phyloP scores from a whole-genome alignment of 2,797 vertebrate genomes.

The Leucoraja ocellata region DNA sequence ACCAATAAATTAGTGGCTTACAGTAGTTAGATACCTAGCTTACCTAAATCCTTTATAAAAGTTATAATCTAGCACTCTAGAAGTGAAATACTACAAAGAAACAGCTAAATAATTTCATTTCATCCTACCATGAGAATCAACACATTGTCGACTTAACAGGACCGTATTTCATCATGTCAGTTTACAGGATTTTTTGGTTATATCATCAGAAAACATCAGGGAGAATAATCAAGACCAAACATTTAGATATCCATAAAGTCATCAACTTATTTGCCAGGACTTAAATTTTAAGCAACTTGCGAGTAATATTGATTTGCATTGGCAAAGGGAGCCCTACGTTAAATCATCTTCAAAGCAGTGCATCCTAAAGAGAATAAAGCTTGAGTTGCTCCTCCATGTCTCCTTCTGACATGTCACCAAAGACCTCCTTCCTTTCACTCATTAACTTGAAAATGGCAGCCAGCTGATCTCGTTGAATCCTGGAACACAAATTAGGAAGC shows the following conservation, averaged over 20 bases:
- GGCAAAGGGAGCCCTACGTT: background rate
- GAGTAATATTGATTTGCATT: background rate
- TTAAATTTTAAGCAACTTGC: background rate
- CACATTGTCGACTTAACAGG: background rate
- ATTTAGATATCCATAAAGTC: too few relatives aligned
- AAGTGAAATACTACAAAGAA: background rate
- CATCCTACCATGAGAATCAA: background rate
- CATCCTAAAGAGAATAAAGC: constrained; percentile 74
- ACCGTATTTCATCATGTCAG: background rate
- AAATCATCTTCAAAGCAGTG: background rate
- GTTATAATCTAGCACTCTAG: background rate
- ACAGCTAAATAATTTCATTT: background rate
- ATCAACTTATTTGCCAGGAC: background rate
- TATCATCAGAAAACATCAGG: background rate
- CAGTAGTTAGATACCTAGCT: too few relatives aligned
- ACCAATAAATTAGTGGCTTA: too few relatives aligned
- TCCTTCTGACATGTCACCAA: constrained; percentile 80
- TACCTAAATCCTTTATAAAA: background rate
- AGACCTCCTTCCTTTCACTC: constrained; percentile 79
- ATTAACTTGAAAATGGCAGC: constrained; percentile 89
- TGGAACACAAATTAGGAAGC: constrained; percentile 47
- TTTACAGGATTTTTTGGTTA: background rate
- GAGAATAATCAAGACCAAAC: background rate
- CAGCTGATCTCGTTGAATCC: constrained; percentile 85
- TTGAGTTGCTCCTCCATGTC: constrained; percentile 83